Conservation (phyloP, 2,888 invertebrate species). For the Disparrhopalites patrizii region DNA sequence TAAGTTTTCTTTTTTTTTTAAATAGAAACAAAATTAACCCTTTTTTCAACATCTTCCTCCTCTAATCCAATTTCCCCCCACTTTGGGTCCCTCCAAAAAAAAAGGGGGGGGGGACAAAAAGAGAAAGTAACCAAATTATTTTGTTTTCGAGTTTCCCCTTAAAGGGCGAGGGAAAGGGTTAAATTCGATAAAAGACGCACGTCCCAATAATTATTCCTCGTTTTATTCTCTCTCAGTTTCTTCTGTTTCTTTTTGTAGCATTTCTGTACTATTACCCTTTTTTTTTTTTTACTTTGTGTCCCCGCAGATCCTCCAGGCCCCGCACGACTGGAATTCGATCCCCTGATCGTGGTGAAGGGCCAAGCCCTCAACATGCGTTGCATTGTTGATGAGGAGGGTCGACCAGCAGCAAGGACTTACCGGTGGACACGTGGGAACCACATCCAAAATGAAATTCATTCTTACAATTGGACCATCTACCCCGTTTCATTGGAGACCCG, state of each 20-base stretch:
- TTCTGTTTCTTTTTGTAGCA: too few relatives aligned
- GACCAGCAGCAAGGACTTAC: constrained; percentile 64
- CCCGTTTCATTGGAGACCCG: constrained; percentile 80
- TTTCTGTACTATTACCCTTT: neutral
- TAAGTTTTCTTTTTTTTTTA: too few relatives aligned
- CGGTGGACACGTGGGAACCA: constrained; percentile 77
- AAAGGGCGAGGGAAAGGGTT: too few relatives aligned
- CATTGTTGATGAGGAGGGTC: constrained; percentile 74
- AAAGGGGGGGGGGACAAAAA: too few relatives aligned
- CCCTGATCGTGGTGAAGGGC: constrained; percentile 74
- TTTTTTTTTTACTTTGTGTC: constrained; percentile 49
- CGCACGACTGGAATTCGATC: constrained; percentile 70
- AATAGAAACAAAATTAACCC: too few relatives aligned
- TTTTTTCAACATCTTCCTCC: too few relatives aligned
- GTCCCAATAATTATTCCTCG: neutral
- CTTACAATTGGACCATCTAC: constrained; percentile 72
- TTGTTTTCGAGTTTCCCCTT: too few relatives aligned
- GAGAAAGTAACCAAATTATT: too few relatives aligned
- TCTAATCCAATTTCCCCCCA: too few relatives aligned
- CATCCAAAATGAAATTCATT: constrained; percentile 68
- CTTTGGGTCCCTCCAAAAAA: too few relatives aligned
- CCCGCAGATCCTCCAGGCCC: constrained; percentile 79
- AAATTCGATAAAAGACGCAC: neutral
- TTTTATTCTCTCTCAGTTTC: too few relatives aligned
- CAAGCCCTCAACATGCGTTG: constrained; percentile 78